Conservation (phyloP, 2,888 invertebrate genomes). For the Tuta absoluta region DNA sequence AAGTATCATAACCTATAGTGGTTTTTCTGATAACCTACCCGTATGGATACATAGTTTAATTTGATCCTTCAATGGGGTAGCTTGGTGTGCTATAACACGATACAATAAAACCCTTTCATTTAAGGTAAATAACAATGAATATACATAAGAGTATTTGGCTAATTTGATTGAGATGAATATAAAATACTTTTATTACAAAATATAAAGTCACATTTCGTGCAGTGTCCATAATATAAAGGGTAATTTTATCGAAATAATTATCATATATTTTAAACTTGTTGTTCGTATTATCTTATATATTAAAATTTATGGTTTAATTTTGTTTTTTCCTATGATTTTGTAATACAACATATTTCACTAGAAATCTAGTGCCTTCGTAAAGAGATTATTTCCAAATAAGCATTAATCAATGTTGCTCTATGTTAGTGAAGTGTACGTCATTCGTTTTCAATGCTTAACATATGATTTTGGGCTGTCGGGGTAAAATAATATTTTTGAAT, state of each 20-base stretch:
- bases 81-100: too few relatives aligned
- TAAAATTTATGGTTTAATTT: not conserved
- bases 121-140: not conserved
- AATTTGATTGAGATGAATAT: constrained; percentile 4
- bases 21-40: too few relatives aligned
- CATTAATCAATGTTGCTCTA: constrained; percentile 54
- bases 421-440: constrained; percentile 66
- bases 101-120: not conserved
- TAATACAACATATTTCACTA: constrained; percentile 51
- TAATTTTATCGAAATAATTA: not conserved
- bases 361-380: constrained; percentile 74
- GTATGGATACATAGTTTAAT: too few relatives aligned
- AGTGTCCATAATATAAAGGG: constrained; percentile 2
- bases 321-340: not conserved
- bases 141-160: not conserved
- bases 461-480: not conserved
- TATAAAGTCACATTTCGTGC: not conserved
- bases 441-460: constrained; percentile 40
- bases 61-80: too few relatives aligned
- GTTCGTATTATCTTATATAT: not conserved
- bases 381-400: constrained; percentile 37
- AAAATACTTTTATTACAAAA: not conserved
- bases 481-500: not conserved
- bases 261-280: not conserved
- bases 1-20: too few relatives aligned